phyloP scores from a whole-genome alignment of 2,888 invertebrate genomes.

The Trachelus troglodyta region DNA sequence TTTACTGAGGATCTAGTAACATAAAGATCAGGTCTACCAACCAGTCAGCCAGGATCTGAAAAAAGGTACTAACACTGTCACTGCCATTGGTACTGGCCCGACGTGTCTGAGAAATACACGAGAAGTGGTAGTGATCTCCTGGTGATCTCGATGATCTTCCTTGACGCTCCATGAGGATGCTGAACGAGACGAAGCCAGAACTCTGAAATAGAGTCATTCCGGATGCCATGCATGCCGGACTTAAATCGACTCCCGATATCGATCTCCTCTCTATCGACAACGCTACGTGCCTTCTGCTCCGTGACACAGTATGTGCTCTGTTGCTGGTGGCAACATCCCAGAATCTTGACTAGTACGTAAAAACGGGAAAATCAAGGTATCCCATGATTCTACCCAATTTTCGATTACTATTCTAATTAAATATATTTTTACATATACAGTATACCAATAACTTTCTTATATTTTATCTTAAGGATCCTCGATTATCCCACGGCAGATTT shows the following conservation, averaged over 20 bases:
- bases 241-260: conserved; percentile 51
- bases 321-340: background rate
- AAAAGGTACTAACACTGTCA: background rate
- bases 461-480: background rate
- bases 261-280: conserved; percentile 61
- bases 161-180: background rate
- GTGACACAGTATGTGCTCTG: background rate
- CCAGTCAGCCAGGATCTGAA: conserved; percentile 17
- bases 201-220: conserved; percentile 57
- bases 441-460: background rate
- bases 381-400: background rate
- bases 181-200: background rate
- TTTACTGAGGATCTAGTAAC: conserved; percentile 42
- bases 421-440: background rate
- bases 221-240: conserved; percentile 49
- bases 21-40: conserved; percentile 43
- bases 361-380: background rate
- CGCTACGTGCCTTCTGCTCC: conserved; percentile 31
- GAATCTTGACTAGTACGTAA: background rate
- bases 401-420: background rate
- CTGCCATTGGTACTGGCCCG: background rate
- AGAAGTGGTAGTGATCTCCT: background rate
- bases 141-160: background rate
- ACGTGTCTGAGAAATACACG: conserved; percentile 9
- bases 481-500: background rate